Evolutionary conservation across 2,888 invertebrate genomes (phyloP), one percentile per base, ranked within the genome.

Genomic region (Danaus chrysippus): DNA sequence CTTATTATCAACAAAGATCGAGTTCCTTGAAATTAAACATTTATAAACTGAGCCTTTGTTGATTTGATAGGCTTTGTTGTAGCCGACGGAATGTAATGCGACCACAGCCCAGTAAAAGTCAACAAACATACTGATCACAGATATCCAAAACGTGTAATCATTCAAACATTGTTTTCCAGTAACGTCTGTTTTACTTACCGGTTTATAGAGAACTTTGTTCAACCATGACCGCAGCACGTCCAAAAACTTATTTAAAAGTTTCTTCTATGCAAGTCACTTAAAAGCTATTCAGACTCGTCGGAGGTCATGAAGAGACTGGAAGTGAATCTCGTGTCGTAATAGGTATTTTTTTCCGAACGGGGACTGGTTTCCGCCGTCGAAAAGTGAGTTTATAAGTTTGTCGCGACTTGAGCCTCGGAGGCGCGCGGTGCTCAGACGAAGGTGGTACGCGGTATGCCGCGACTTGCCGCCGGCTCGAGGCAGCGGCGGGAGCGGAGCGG

Each of bases 161-260:
- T 75, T 75, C 65, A 73, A 76, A 75, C 64, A 70, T 65, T 61
- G 78, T 74, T 79, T 76, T 78, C 79, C 82, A 82, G 81, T 82
- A 83, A 70, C 64, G 77, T 82, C 75, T 77, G 80, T 85, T 84
- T 83, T 76, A 87, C 89, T 87, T 88, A 88, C 88, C 88, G 86
- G 87, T 89, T 89, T 85, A 87, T 75, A 75, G 79, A 79, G 82
- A 79, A 82, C 81, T 82, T 81, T 77, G 82, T 77, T 78, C 83
- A 81, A 83, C 80, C 84, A 86, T 87, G 76, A 81, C 79, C 73
- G 70, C 74, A 82, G 79, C 77, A 73, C 74, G 76, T 78, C 74
- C 17, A 76, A 79, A 82, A 84, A 81, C 84, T 85, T 82, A 86
- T 85, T 75, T 67, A 73, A 78, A 87, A 86, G 78, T 85, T 63